Evolutionary conservation across 2,113 vertebrate genomes (phyloP).

Genomic region (Catagonus wagneri): DNA sequence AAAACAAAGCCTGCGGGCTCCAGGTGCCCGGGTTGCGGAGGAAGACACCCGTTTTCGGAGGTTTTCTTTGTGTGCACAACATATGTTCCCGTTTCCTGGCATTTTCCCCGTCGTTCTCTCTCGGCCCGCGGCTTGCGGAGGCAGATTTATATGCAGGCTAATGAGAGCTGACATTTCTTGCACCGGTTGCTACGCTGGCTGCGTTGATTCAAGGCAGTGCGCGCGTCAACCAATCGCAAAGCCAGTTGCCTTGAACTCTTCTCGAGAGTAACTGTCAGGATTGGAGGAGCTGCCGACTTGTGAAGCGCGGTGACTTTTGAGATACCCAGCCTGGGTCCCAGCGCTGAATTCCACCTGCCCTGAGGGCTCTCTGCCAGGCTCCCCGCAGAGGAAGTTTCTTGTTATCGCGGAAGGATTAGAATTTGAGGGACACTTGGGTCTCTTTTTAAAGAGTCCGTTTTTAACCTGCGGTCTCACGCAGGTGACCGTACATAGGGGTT

Average conservation of each 20-base stretch:
- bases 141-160: slow-evolving; percentile 86
- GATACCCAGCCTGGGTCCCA: slow-evolving; percentile 20
- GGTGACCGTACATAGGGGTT: background rate
- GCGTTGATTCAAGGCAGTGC: slow-evolving; percentile 79
- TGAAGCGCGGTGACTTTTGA: slow-evolving; percentile 65
- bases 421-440: slow-evolving; percentile 70
- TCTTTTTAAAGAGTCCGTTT: slow-evolving; percentile 62
- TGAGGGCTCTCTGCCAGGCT: background rate
- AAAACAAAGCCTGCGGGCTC: background rate
- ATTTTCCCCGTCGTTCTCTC: slow-evolving; percentile 78
- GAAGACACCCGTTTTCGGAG: slow-evolving; percentile 63
- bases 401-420: slow-evolving; percentile 40
- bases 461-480: slow-evolving; percentile 36
- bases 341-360: background rate
- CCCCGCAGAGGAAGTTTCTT: background rate
- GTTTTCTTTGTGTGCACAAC: slow-evolving; percentile 80
- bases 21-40: slow-evolving; percentile 55
- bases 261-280: slow-evolving; percentile 67
- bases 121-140: slow-evolving; percentile 71
- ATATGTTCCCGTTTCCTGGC: slow-evolving; percentile 83
- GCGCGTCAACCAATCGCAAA: slow-evolving; percentile 78
- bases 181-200: slow-evolving; percentile 67
- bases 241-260: slow-evolving; percentile 74
- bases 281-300: slow-evolving; percentile 63
- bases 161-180: slow-evolving; percentile 86